Evolutionary conservation across 1,140 invertebrate species (phyloP), one percentile per base, ranked within the genome.

Genomic region (Drosophila repleta): DNA sequence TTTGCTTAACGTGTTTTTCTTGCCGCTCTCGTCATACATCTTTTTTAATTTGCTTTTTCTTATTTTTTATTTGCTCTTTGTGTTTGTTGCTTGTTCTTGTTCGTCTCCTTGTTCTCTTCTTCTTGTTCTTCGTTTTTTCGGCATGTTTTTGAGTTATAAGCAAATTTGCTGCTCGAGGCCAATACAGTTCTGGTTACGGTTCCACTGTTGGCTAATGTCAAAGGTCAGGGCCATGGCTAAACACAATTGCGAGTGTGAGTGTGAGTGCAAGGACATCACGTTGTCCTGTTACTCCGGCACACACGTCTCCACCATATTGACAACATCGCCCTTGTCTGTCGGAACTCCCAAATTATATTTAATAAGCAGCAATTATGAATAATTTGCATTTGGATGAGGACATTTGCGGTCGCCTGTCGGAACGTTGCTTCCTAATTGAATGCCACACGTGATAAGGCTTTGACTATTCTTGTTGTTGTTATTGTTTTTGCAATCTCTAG

Each of bases 1-100:
- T 87, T 87, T 87, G 82, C 79, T 87, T 87, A 87, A 87, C 81
- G 78, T 85, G 82, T 85, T 87, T 81, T 87, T 76, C 70, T 74
- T 87, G 77, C 68, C 69, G 48, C 15, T 15, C 69, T 77, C 49
- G 68, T 69, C 73, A 67, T 79, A 71, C 58, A 74, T 57, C 55
- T 57, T 49, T 63, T 55, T 64, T 58, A 45, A 49, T 69, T 48
- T 62, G 39, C 39, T 17, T 43, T 17, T 17, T 43, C 39, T 43
- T 43, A 7, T 15, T 17, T 17, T 43, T 35, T 10, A 35, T 35
- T 35, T 35, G 32, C 10, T 29, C 46, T 60, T 43, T 29, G 52
- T 35, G 62, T 45, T 51, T 62, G 39, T 8, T 43, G 39, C 15
- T 17, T 51, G 32, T 52, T 18, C 39, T 17, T 17, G 15, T 5